These are phyloP conservation scores for Temnopleurus reevesii DNA, from an alignment of 53 echinoderm and acorn worm genomes.

Conservation along the genomic window DNA sequence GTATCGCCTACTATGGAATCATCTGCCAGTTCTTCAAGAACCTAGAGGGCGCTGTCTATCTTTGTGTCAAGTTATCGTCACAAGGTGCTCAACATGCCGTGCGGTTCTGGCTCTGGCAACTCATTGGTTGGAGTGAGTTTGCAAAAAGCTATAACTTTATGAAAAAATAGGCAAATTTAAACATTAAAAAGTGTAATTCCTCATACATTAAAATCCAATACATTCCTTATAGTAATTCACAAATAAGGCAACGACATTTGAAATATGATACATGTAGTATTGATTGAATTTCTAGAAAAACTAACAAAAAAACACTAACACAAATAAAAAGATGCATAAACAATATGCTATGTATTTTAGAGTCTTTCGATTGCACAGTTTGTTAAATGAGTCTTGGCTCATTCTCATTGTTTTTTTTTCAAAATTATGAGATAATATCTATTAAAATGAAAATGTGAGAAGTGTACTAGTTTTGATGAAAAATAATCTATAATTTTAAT, in stretches of 20 bases:
- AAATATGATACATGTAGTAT: no score
- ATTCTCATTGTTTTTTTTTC: neutral
- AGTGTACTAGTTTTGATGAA: neutral
- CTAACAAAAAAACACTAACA: no score
- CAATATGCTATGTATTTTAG: no score
- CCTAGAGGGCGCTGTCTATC: constrained; percentile 8
- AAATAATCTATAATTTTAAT: neutral
- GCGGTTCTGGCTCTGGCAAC: constrained; percentile 48
- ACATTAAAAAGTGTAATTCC: no score
- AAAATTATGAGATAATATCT: neutral
- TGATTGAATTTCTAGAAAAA: neutral
- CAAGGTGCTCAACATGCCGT: neutral
- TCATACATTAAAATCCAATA: no score
- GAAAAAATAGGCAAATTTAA: neutral
- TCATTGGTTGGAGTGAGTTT: constrained; percentile 47
- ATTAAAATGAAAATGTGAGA: neutral
- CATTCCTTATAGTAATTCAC: no score
- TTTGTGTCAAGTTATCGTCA: constrained; percentile 12
- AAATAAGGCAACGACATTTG: no score
- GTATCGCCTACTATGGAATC: constrained; percentile 2
- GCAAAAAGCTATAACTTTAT: no score
- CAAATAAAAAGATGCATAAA: no score
- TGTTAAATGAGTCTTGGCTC: no score
- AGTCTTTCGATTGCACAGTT: no score
- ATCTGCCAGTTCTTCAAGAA: constrained; percentile 24